Evolutionary conservation across 2,113 vertebrate species (phyloP).

Genomic region (Tupaia tana): DNA sequence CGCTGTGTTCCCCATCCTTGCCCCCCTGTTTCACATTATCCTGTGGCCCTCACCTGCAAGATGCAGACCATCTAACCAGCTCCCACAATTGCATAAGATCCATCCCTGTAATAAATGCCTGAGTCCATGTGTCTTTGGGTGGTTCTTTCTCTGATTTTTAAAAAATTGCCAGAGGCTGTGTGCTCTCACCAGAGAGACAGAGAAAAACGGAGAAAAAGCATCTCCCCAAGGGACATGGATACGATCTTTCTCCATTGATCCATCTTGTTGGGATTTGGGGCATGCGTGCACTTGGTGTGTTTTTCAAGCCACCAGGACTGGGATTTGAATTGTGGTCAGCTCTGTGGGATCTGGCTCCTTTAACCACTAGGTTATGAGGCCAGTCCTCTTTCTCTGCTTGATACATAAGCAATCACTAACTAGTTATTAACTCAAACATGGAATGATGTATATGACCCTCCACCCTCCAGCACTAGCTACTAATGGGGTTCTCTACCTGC

Average conservation of each 20-base stretch:
- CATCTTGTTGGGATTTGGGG: too few species aligned
- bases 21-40: not conserved
- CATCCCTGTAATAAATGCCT: not conserved
- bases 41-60: not conserved
- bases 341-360: too few species aligned
- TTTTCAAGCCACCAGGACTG: too few species aligned
- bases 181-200: too few species aligned
- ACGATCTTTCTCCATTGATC: too few species aligned
- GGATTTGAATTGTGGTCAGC: too few species aligned
- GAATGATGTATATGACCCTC: not conserved
- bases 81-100: not conserved
- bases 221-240: too few species aligned
- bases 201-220: too few species aligned
- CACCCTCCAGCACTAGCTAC: not conserved
- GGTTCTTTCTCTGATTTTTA: conserved; percentile 43
- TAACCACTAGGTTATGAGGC: too few species aligned
- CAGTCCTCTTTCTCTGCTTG: too few species aligned
- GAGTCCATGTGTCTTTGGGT: not conserved
- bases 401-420: not conserved
- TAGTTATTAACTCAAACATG: not conserved
- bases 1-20: not conserved
- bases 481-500: not conserved
- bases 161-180: too few species aligned
- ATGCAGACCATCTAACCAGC: not conserved
- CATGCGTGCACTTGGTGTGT: too few species aligned